These are phyloP conservation scores for Coregonus clupeaformis DNA, from an alignment of 2,113 vertebrate genomes.

Conservation along the genomic window DNA sequence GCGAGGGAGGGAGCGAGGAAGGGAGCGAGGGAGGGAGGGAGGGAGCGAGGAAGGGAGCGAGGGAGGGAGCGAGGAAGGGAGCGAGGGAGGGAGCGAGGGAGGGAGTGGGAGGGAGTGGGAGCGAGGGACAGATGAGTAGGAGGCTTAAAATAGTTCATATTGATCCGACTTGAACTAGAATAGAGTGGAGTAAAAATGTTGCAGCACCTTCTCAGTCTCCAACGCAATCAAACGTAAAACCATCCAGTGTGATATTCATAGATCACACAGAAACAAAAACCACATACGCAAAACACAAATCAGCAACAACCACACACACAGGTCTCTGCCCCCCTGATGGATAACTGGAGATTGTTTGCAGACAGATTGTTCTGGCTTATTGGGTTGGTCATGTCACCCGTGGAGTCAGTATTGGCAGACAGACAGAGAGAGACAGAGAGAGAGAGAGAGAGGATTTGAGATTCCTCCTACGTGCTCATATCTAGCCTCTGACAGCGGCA, in stretches of 20 bases:
- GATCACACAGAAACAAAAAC: no score
- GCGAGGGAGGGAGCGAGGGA: neutral
- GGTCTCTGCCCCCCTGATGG: neutral
- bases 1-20: neutral
- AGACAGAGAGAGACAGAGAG: neutral
- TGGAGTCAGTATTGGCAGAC: no score
- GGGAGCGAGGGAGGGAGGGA: slow-evolving; percentile 7
- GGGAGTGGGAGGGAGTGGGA: neutral
- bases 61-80: neutral
- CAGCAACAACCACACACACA: neutral
- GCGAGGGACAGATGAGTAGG: neutral
- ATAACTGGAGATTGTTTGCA: neutral
- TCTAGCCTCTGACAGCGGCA: slow-evolving; percentile 10
- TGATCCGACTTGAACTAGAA: slow-evolving; percentile 35
- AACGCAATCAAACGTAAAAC: no score
- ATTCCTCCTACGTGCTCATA: slow-evolving; percentile 29
- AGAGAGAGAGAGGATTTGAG: slow-evolving; percentile 19
- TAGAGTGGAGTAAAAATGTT: neutral
- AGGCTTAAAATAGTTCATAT: slow-evolving; percentile 38
- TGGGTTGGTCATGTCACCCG: neutral
- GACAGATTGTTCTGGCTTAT: neutral
- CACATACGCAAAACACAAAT: no score
- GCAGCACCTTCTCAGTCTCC: neutral
- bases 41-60: no score
- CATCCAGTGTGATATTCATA: no score